phyloP scores from a whole-genome alignment of 2,797 vertebrate genomes.

The Gadopsis marmoratus region DNA sequence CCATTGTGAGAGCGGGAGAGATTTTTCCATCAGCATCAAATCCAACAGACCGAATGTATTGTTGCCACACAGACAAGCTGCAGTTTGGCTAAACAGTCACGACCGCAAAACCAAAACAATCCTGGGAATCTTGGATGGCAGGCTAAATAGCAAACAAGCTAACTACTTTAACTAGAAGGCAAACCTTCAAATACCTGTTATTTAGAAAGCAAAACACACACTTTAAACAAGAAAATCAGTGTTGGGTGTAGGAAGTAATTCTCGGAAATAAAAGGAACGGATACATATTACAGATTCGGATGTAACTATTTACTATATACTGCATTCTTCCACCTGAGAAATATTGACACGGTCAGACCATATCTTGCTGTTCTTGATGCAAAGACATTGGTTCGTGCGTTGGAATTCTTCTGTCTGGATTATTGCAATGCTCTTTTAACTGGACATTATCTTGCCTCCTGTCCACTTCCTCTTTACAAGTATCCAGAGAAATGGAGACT shows the following conservation, averaged over 20 bases:
- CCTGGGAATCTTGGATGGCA: not conserved
- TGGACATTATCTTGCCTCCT: not conserved
- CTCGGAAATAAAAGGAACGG: not conserved
- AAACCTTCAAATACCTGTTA: not conserved
- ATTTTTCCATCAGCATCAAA: not conserved
- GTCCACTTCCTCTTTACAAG: not conserved
- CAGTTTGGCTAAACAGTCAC: not conserved
- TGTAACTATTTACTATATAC: not conserved
- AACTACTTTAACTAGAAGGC: not conserved
- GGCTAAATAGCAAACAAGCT: not conserved
- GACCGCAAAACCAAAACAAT: not conserved
- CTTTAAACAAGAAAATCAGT: not conserved
- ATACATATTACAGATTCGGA: not conserved
- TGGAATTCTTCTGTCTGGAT: not conserved
- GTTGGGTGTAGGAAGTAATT: not conserved
- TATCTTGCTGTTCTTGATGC: not conserved
- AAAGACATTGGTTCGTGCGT: not conserved
- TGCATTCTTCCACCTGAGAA: not conserved
- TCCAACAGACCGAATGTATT: not conserved
- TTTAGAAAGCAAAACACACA: not conserved
- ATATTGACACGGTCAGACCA: not conserved
- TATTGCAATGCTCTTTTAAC: not conserved
- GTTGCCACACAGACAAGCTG: conserved; percentile 1
- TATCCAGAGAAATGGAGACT: not conserved
- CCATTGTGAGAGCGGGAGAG: not conserved